Evolutionary conservation across 2,888 invertebrate species (phyloP).

Genomic region (Drosophila trichaetosa): DNA sequence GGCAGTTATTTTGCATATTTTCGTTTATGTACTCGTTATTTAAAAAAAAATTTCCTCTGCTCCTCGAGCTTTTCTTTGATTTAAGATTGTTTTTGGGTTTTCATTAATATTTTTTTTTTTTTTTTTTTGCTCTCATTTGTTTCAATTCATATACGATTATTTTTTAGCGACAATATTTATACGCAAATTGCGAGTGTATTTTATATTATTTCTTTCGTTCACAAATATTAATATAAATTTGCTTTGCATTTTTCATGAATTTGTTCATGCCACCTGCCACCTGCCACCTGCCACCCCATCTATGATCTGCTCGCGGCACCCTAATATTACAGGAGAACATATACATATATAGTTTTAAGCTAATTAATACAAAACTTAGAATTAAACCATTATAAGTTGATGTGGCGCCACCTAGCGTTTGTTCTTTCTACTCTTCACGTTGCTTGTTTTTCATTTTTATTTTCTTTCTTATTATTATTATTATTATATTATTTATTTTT

Average conservation of each 20-base stretch:
- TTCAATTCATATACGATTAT: constrained; percentile 24
- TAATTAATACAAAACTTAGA: constrained; percentile 28
- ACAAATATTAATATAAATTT: constrained; percentile 34
- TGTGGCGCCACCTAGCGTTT: constrained; percentile 34
- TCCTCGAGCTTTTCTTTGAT: constrained; percentile 31
- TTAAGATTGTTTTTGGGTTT: constrained; percentile 6
- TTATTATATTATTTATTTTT: constrained; percentile 3
- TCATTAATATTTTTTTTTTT: constrained; percentile 22
- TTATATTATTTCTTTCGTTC: constrained; percentile 66
- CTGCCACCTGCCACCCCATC: constrained; percentile 4
- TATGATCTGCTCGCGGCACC: not conserved
- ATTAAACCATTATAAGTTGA: constrained; percentile 19
- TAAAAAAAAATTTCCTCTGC: constrained; percentile 32
- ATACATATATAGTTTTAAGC: constrained; percentile 9
- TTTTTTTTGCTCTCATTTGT: constrained; percentile 39
- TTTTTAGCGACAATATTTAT: constrained; percentile 9
- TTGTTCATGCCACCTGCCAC: constrained; percentile 5
- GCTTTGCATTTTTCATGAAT: constrained; percentile 23
- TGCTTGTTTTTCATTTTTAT: constrained; percentile 1
- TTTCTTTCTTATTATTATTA: not conserved
- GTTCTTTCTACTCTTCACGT: constrained; percentile 18
- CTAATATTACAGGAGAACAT: constrained; percentile 22
- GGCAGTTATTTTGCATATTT: constrained; percentile 82
- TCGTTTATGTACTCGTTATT: constrained; percentile 30
- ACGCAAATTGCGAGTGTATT: constrained; percentile 48